Base-by-base conservation (phyloP, 2,797 vertebrate genomes). In the Pseudomugil tenellus region DNA sequence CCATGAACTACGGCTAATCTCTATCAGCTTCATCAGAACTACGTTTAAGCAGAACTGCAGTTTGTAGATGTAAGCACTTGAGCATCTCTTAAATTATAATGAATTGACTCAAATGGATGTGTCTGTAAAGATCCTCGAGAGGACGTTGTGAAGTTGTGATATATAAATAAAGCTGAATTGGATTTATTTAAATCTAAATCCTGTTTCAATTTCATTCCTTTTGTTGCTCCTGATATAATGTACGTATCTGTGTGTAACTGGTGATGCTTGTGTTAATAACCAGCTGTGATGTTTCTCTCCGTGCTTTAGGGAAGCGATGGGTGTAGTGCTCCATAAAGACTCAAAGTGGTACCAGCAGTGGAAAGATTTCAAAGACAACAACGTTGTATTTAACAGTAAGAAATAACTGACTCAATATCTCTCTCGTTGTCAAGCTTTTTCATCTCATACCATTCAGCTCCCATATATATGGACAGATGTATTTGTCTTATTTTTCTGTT, bases 301-400 rank as follows among this genome's bases (percentile, higher is more conserved):
- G 10, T 70, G 26, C 34, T 55, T 29, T 52, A 99, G 97, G 88
- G 96, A 99, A 54, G 96, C 96, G 0, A 92, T 95, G 91, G 97
- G 96, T 0, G 88, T 99, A n/a, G 96, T 99, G 67, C 92, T 99
- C 35, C 97, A 99, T 84, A 99, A 96, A 72, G 97, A 99, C 90
- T 99, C 97, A 1, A 98, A 95, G 54, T 99, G 98, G 98, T 97
- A 94, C 88, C 97, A 98, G 78, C 97, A 99, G 88, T 99, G 98
- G 98, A 99, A 96, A 65, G 97, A 99, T 66, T 99, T 99, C 91
- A 98, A 95, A 91, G 97, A 99, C 90, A 98, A 98, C 92, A 99
- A 98, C 0, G 89, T 92, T 35, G 97, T 99, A 35, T 96, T 99
- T 80, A 98, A 97, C 80, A 93, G 98, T 99, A 94, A 96, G 97